Base-by-base conservation (phyloP, 2,888 invertebrate species). In the Pseudococcus jackbeardsleyi region DNA sequence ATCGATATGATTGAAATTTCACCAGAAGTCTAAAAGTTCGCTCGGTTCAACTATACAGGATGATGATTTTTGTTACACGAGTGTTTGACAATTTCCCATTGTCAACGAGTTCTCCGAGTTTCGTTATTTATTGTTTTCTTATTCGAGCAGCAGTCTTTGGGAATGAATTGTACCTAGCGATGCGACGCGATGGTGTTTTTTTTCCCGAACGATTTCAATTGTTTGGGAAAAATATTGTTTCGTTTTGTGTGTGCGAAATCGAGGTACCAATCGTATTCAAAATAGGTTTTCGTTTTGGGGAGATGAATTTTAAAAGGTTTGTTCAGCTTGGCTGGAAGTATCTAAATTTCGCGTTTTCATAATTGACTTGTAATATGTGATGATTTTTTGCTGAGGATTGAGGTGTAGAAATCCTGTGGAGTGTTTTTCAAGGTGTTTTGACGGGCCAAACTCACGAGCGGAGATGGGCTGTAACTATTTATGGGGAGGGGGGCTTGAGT, bases 1-100 rank as follows among this genome's bases (percentile, higher is more conserved):
- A 64, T 64, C 19, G 64, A 64, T 22, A 64, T 64, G 22, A 64
- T 64, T 64, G 64, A 64, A 64, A 64, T 64, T 64, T 64, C 22
- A 22, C 64, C 12, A 64, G 19, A 11, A 22, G 64, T 22, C 22
- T 22, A 64, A 64, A 64, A 64, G 22, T 64, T 64, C 19, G 64
- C 22, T 64, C 22, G 64, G 64, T 64, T 64, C 19, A 22, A 64
- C 9, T 64, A 64, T 8, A 64, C 22, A 64, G 15, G 11, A 12
- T 19, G 22, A 64, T 64, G 22, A 22, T 64, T 64, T 64, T 64
- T 64, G 22, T 64, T 22, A 9, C n/a, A 59, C 64, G 8, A 64
- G 9, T 22, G 64, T 64, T 64, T 64, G 64, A 64, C 22, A 64
- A 64, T 64, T 22, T 64, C 64, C 15, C 19, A 22, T 64, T 64